Conservation (phyloP, 2,113 vertebrate genomes). For the Phrynocephalus versicolor region DNA sequence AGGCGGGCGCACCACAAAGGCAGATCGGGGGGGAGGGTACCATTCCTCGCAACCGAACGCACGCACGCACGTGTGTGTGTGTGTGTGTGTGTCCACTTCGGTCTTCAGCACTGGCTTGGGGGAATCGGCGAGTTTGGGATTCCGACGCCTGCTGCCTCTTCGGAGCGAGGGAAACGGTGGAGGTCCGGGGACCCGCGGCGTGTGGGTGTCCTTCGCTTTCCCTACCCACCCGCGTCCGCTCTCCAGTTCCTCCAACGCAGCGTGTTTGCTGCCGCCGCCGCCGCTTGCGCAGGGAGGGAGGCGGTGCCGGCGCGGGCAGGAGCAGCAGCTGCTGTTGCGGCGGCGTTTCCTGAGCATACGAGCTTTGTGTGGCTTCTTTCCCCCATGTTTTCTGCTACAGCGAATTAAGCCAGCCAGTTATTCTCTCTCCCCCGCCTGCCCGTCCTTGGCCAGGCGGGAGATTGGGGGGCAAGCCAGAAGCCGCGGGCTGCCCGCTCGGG, state of each 20-base stretch:
- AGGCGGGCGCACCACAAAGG: not conserved
- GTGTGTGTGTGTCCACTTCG: too few species aligned
- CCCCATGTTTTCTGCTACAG: not conserved
- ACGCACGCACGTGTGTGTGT: not conserved
- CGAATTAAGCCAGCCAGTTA: slow-evolving; percentile 7
- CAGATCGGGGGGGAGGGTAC: not conserved
- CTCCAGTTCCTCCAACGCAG: too few species aligned
- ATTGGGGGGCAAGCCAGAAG: not conserved
- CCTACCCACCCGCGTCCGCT: slow-evolving; percentile 42
- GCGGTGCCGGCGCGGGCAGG: slow-evolving; percentile 17
- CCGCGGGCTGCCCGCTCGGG: not conserved
- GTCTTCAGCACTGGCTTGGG: not conserved
- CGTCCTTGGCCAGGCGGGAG: not conserved
- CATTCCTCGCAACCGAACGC: not conserved
- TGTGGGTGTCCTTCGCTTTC: slow-evolving; percentile 27
- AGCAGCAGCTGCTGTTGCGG: not conserved
- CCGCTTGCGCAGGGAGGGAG: slow-evolving; percentile 39
- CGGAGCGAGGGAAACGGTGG: too few species aligned
- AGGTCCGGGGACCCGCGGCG: too few species aligned
- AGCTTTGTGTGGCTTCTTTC: not conserved
- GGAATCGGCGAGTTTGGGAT: not conserved
- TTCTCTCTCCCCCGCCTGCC: not conserved
- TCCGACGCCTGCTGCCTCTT: not conserved
- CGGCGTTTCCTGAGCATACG: slow-evolving; percentile 3
- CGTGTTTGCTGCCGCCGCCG: slow-evolving; percentile 65